These are phyloP conservation scores for Theristus sp. DNA, from an alignment of 2,888 invertebrate species.

Conservation along the genomic window DNA sequence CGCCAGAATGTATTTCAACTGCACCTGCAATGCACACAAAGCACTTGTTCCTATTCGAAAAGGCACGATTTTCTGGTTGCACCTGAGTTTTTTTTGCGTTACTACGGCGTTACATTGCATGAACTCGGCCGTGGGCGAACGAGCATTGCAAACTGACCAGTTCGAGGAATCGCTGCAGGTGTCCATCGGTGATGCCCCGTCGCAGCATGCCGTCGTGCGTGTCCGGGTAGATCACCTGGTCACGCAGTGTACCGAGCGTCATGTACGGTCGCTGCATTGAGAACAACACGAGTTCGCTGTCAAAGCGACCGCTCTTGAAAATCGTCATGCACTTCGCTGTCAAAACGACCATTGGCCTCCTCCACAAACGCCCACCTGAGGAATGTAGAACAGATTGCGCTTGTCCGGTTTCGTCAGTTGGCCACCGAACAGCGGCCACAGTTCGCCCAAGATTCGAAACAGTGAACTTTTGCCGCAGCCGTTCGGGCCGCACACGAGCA, in stretches of 20 bases:
- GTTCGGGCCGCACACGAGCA: conserved; percentile 92
- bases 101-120: too few species aligned
- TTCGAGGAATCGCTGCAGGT: conserved; percentile 54
- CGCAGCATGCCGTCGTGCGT: conserved; percentile 58
- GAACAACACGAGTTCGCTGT: too few species aligned
- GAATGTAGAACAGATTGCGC: conserved; percentile 88
- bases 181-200: conserved; percentile 53
- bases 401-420: conserved; percentile 73
- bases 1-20: conserved; percentile 59
- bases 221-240: conserved; percentile 83
- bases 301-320: not conserved
- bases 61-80: not conserved
- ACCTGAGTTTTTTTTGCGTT: too few species aligned
- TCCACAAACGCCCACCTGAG: conserved; percentile 34
- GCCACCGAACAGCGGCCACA: conserved; percentile 93
- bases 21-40: conserved; percentile 45
- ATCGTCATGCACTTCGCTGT: not conserved
- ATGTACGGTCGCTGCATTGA: conserved; percentile 72
- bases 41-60: not conserved
- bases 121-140: too few species aligned
- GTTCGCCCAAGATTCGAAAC: conserved; percentile 78
- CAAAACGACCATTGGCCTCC: not conserved
- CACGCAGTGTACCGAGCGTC: conserved; percentile 80
- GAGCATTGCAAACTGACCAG: conserved; percentile 21
- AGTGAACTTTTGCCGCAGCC: conserved; percentile 94